Evolutionary conservation across 2,797 vertebrate genomes (phyloP).

Genomic region (Eospalax fontanierii): DNA sequence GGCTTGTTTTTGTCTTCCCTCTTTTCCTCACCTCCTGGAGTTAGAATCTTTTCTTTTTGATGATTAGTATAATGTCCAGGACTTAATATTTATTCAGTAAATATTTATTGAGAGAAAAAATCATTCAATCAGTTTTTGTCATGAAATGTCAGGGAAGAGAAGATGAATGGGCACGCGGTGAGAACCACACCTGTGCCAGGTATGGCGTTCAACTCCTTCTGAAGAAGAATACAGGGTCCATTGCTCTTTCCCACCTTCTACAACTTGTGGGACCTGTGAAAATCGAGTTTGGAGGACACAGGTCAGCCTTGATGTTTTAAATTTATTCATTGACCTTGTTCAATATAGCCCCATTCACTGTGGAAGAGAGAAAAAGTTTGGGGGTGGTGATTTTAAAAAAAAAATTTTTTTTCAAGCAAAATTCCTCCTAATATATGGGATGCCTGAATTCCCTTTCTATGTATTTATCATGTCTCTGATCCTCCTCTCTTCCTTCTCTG

Average conservation of each 20-base stretch:
- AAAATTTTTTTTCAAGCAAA: background rate
- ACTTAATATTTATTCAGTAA: slow-evolving; percentile 7
- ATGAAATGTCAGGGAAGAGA: slow-evolving; percentile 18
- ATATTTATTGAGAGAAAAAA: slow-evolving; percentile 27
- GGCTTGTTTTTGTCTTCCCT: background rate
- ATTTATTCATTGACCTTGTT: no score
- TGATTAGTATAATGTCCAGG: background rate
- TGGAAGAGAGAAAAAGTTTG: no score
- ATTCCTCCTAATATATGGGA: background rate
- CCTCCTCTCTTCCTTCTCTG: background rate
- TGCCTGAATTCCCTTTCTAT: slow-evolving; percentile 21
- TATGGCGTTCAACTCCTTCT: background rate
- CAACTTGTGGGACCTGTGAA: background rate
- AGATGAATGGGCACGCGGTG: background rate
- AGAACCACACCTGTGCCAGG: background rate
- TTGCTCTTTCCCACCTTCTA: no score
- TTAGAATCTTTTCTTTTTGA: slow-evolving; percentile 39
- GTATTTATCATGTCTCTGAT: background rate
- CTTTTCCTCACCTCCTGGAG: background rate
- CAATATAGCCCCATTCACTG: no score
- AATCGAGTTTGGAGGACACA: background rate
- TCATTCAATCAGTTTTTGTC: background rate
- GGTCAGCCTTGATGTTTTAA: no score
- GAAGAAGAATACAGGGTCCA: background rate
- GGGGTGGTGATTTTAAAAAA: no score